Conservation (phyloP, 2,797 vertebrate species). For the Erithacus rubecula region DNA sequence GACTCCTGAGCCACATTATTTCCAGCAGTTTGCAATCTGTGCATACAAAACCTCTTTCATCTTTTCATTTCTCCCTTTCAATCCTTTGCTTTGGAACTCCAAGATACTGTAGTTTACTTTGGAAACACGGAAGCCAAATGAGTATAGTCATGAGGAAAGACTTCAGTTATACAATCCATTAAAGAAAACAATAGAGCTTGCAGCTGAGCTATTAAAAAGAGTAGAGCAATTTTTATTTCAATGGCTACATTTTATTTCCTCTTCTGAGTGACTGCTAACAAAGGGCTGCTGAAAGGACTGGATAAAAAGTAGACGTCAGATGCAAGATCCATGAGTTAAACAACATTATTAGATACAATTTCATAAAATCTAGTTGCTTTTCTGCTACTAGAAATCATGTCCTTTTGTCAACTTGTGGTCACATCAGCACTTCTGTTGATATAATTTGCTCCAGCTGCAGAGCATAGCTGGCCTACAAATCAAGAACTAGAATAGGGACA, state of each 20-base stretch:
- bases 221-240: constrained; percentile 87
- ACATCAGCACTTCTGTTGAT: constrained; percentile 89
- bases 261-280: constrained; percentile 86
- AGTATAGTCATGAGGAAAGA: constrained; percentile 83
- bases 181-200: constrained; percentile 85
- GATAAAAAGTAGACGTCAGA: constrained; percentile 87
- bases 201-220: constrained; percentile 88
- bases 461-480: constrained; percentile 85
- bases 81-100: constrained; percentile 65
- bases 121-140: constrained; percentile 80
- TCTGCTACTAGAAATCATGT: constrained; percentile 87
- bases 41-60: constrained; percentile 29
- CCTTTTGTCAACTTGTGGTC: constrained; percentile 89
- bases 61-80: constrained; percentile 9
- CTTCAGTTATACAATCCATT: constrained; percentile 86
- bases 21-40: constrained; percentile 25
- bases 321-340: constrained; percentile 87
- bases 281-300: constrained; percentile 85
- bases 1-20: background rate
- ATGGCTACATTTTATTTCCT: constrained; percentile 88
- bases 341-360: constrained; percentile 88
- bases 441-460: constrained; percentile 88
- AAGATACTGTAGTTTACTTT: constrained; percentile 78
- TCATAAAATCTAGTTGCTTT: constrained; percentile 88
- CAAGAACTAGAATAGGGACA: constrained; percentile 86